Evolutionary conservation across 2,888 invertebrate species (phyloP), one percentile per base, ranked within the genome.

Genomic region (Mylabris sibirica): DNA sequence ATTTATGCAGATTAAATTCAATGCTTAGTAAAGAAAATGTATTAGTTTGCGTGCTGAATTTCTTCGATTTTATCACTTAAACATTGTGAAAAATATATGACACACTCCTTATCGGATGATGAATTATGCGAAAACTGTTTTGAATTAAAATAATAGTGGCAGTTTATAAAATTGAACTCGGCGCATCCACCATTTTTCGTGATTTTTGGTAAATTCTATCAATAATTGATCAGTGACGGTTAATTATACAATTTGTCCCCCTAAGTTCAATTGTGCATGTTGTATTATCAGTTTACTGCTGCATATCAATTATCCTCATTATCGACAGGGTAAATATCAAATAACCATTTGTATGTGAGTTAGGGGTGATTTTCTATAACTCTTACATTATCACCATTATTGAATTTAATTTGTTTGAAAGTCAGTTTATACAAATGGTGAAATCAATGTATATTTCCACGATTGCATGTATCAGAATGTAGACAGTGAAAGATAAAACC

Each of bases 401-500:
- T 24, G 3, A 38, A 11, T 22, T 34, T 22, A 35, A 41, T 61
- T 61, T 8, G 2, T 17, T 35, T 41, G 61, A 35, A 20, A 61
- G 22, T 20, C 34, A 35, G 14, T 61, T 12, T 35, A 17, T 61
- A 12, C 30, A 30, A 30, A 17, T 61, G 38, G 2, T 8, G n/a
- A 41, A 38, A 62, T 41, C 62, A 41, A 24, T 24, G 41, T 22
- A 38, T n/a, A n/a, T n/a, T n/a, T n/a, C n/a, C n/a, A n/a, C n/a
- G n/a, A n/a, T 14, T 49, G 17, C 62, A 65, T 66, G 59, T 67
- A 72, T 71, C 67, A 69, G 67, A 71, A 68, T 65, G 68, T 65
- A 67, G 68, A 61, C 66, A 53, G 26, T 24, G 61, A 60, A 63
- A 71, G 70, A 72, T 74, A 71, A 73, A 70, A 68, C 71, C 73